Evolutionary conservation across 2,888 invertebrate genomes (phyloP).

Genomic region (Tanytarsus gracilentus): DNA sequence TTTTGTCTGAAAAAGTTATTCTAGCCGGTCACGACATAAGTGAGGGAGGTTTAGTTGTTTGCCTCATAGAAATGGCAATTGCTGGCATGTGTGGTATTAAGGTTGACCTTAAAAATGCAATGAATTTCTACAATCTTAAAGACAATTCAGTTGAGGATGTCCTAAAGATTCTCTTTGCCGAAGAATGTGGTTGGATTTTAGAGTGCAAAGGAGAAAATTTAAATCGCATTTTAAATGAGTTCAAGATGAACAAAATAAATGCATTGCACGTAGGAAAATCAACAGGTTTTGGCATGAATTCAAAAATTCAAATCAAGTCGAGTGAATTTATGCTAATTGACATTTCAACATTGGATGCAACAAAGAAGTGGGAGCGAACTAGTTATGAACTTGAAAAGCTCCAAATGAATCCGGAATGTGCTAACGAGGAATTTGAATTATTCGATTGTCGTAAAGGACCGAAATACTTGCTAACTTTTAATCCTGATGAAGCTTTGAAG

Average conservation of each 20-base stretch:
- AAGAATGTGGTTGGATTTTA: conserved; percentile 78
- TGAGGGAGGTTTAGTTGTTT: conserved; percentile 89
- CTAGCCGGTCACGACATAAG: conserved; percentile 90
- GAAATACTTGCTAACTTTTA: conserved; percentile 61
- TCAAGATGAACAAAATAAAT: conserved; percentile 51
- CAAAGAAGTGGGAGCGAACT: conserved; percentile 90
- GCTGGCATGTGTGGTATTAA: conserved; percentile 76
- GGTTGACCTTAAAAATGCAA: conserved; percentile 51
- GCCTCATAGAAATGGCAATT: conserved; percentile 92
- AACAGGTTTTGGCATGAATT: conserved; percentile 54
- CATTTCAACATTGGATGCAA: conserved; percentile 55
- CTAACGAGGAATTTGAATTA: conserved; percentile 65
- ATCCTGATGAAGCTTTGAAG: conserved; percentile 49
- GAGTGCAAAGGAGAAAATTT: conserved; percentile 56
- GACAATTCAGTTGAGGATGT: conserved; percentile 38
- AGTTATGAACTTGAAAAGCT: conserved; percentile 80
- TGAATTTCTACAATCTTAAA: conserved; percentile 29
- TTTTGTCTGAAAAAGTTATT: conserved; percentile 52
- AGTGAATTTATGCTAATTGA: conserved; percentile 52
- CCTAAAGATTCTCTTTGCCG: conserved; percentile 66
- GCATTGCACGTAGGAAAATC: conserved; percentile 61
- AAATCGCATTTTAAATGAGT: conserved; percentile 52
- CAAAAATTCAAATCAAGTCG: conserved; percentile 41
- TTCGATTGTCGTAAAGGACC: conserved; percentile 61
- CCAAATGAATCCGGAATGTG: conserved; percentile 74